phyloP scores from a whole-genome alignment of 2,888 invertebrate species.

The Hermodice carunculata region DNA sequence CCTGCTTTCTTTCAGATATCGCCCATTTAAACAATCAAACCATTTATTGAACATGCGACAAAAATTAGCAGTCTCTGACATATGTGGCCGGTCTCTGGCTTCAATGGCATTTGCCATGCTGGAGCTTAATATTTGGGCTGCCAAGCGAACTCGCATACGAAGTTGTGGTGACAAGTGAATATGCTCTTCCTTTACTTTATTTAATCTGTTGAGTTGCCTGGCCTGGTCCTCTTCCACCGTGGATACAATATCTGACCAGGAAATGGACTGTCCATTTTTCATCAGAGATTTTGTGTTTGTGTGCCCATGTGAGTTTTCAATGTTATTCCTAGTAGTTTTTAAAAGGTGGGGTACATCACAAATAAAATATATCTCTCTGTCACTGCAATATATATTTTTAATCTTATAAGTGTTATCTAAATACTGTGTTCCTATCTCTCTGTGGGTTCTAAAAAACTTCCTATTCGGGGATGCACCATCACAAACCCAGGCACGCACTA shows the following conservation, averaged over 20 bases:
- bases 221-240: background rate
- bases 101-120: conserved; percentile 6
- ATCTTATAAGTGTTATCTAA: background rate
- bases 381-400: background rate
- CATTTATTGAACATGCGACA: conserved; percentile 1
- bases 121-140: background rate
- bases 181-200: background rate
- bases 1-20: background rate
- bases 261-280: background rate
- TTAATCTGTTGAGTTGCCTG: background rate
- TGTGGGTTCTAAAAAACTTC: conserved; percentile 10
- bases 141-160: conserved; percentile 4
- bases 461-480: conserved; percentile 10
- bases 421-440: background rate
- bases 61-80: background rate
- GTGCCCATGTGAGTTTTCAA: conserved; percentile 8
- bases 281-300: conserved; percentile 4
- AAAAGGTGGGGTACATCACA: conserved; percentile 9
- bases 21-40: conserved; percentile 13
- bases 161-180: conserved; percentile 4
- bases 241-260: background rate
- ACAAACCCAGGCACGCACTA: background rate
- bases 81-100: background rate
- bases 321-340: conserved; percentile 2
- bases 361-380: conserved; percentile 8